Base-by-base conservation (phyloP, 2,113 vertebrate species). In the Ginglymostoma cirratum region DNA sequence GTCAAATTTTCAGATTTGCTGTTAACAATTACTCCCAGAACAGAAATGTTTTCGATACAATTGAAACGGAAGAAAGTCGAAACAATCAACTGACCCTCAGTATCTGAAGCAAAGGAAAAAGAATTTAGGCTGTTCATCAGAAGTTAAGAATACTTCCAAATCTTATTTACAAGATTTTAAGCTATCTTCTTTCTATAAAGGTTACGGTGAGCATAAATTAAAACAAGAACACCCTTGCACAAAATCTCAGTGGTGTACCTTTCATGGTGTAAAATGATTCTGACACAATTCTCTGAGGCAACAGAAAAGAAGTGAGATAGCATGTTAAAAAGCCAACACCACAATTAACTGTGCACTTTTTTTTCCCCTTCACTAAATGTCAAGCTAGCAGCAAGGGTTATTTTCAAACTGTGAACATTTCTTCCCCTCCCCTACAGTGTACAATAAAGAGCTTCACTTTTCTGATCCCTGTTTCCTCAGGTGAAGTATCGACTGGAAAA, bases 361-460 rank as follows among this genome's bases (percentile, higher is more conserved):
- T 65, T 66, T 38, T 52, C 65, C 17, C 87, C 55, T n/a, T 61
- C 17, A 65, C 34, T 93, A 93, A 93, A 93, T 93, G 89, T 93
- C 89, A 93, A 61, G 87, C n/a, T 69, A 94, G 66, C 93, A 72
- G 94, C 94, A 76, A 70, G 42, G 45, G 67, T 95, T 95, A 52
- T 48, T 95, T 95, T 72, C 42, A 95, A 42, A 70, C 42, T 95
- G 45, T 95, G 94, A 70, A 67, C 30, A 72, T 24, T 72, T 66
- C 89, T 93, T 92, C 61, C 17, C 89, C 38, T 93, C 61, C 14
- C 38, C 89, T n/a, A 27, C 67, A 72, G 69, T 30, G 69, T 76
- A 52, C 69, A 70, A 70, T 72, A 76, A 72, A 45, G 67, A 95
- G 45, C 23, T 30, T 48, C 67, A 95, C 38, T 95, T 70, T 48